Conservation (phyloP, 2,888 invertebrate species). For the Xestia c-nigrum region DNA sequence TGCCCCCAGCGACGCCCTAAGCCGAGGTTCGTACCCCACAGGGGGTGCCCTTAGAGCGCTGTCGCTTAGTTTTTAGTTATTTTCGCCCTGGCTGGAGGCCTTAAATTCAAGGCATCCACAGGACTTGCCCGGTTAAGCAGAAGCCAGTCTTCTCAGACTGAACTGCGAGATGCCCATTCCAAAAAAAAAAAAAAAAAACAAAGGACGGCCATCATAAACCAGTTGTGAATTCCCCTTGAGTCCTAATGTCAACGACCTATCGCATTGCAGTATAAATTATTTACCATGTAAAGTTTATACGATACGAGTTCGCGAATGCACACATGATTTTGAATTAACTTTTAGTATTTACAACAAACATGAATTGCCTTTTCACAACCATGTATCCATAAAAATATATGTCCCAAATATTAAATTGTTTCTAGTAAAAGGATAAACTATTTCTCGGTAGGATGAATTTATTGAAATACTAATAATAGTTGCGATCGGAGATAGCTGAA, state of each 20-base stretch:
- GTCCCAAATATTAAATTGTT: constrained; percentile 6
- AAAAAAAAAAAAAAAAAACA: too few species aligned
- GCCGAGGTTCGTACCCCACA: too few species aligned
- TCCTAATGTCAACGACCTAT: constrained; percentile 1
- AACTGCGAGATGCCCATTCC: too few species aligned
- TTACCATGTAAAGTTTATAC: not conserved
- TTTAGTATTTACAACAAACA: not conserved
- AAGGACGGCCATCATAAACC: not conserved
- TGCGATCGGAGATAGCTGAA: not conserved
- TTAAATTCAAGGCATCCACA: too few species aligned
- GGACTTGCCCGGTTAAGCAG: too few species aligned
- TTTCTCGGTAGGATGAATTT: constrained; percentile 5
- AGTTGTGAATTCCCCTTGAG: constrained; percentile 2
- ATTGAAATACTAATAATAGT: constrained; percentile 1
- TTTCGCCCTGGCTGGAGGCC: too few species aligned
- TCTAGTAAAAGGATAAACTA: not conserved
- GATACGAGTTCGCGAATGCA: not conserved
- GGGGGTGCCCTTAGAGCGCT: too few species aligned
- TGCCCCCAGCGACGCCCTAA: too few species aligned
- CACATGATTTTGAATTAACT: not conserved
- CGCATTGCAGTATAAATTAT: not conserved
- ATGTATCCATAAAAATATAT: constrained; percentile 7
- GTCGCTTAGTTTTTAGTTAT: too few species aligned
- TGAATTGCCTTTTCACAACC: not conserved
- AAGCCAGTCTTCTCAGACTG: too few species aligned